Conservation (phyloP, 92 coral and sea anemone genomes). For the Zoanthus gigantus region DNA sequence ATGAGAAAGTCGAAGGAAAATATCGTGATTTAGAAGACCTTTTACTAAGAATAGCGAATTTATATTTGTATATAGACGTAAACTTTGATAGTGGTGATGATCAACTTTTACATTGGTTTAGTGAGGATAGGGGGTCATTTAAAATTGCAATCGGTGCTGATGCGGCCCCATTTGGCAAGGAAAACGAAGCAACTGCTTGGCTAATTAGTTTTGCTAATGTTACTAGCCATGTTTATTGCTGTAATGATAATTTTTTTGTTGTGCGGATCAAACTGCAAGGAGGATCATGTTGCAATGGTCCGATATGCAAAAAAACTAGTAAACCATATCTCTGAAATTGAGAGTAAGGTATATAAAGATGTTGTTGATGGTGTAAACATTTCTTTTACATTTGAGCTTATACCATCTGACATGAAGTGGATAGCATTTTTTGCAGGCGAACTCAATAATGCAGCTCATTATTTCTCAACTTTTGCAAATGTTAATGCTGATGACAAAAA, state of each 20-base stretch:
- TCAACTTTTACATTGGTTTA: conserved; percentile 42
- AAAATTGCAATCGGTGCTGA: conserved; percentile 55
- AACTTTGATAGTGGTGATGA: conserved; percentile 35
- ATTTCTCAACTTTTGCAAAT: conserved; percentile 69
- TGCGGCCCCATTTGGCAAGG: conserved; percentile 41
- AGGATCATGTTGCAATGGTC: conserved; percentile 41
- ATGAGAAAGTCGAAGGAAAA: conserved; percentile 52
- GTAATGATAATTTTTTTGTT: conserved; percentile 58
- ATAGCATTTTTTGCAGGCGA: conserved; percentile 69
- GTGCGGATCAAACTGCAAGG: conserved; percentile 66
- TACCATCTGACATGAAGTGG: conserved; percentile 80
- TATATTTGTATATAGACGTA: conserved; percentile 54
- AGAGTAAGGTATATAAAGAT: background rate
- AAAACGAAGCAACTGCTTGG: conserved; percentile 67
- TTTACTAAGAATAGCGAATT: conserved; percentile 52
- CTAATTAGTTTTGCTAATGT: conserved; percentile 63
- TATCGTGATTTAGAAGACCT: conserved; percentile 58
- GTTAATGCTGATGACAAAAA: conserved; percentile 15
- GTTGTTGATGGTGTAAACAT: conserved; percentile 29
- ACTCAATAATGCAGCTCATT: conserved; percentile 57
- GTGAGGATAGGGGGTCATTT: conserved; percentile 22
- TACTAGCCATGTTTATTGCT: conserved; percentile 59
- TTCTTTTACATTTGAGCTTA: conserved; percentile 61
- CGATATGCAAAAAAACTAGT: background rate
- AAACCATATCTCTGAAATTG: background rate